Conservation (phyloP, 2,113 vertebrate species). For the Formicarius rufipectus region DNA sequence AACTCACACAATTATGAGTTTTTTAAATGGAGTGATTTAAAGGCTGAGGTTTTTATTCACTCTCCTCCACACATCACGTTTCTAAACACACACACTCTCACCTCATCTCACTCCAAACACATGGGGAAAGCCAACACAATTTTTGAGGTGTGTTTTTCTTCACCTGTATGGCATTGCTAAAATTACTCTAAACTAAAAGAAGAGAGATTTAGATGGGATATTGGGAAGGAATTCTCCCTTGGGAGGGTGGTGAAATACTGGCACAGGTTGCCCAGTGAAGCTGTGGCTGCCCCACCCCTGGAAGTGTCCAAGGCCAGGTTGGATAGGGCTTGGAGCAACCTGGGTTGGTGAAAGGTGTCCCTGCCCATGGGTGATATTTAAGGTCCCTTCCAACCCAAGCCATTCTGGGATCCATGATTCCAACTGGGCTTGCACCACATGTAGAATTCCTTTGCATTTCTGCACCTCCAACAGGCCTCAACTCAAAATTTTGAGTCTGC, state of each 20-base stretch:
- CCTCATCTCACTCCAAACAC: not conserved
- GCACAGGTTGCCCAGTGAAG: not conserved
- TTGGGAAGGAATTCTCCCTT: not conserved
- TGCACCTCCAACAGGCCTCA: not conserved
- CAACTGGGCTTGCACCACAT: rapidly evolving
- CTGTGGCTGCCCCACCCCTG: not conserved
- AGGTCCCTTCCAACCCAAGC: not conserved
- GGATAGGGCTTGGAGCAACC: rapidly evolving
- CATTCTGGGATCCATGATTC: not conserved
- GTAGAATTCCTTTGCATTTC: not conserved
- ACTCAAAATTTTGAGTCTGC: not conserved
- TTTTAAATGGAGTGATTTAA: not conserved
- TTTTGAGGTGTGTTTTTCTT: too few relatives aligned
- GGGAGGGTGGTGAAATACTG: rapidly evolving
- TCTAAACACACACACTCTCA: not conserved
- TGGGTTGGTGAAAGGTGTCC: rapidly evolving
- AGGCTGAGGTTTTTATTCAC: not conserved
- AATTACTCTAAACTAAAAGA: not conserved
- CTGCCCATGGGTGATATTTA: not conserved
- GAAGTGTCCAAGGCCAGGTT: rapidly evolving
- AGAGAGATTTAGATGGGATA: not conserved
- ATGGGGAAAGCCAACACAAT: not conserved
- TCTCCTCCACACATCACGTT: not conserved
- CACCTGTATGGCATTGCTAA: not conserved
- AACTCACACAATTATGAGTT: not conserved